Conservation (phyloP, 2,113 vertebrate species). For the Corydoras maculifer region DNA sequence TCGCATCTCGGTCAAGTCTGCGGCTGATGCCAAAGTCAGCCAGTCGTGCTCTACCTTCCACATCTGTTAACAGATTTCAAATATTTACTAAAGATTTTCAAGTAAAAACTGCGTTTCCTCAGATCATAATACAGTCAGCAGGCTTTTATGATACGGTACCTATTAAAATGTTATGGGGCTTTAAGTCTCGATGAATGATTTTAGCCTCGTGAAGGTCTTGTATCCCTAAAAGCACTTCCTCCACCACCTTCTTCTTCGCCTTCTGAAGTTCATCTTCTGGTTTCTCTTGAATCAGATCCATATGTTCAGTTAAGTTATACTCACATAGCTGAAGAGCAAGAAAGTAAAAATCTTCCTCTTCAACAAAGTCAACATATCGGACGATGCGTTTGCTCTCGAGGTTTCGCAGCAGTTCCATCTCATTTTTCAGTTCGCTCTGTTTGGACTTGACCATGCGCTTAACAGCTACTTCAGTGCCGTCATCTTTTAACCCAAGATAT, state of each 20-base stretch:
- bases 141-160: constrained; percentile 10
- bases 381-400: constrained; percentile 17
- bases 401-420: not conserved
- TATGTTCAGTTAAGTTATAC: constrained; percentile 9
- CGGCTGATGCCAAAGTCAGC: constrained; percentile 32
- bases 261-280: not conserved
- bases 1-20: not conserved
- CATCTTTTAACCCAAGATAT: constrained; percentile 21
- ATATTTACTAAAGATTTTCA: too few species aligned
- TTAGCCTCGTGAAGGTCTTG: not conserved
- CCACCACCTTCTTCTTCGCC: not conserved
- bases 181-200: constrained; percentile 30
- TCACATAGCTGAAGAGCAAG: constrained; percentile 34
- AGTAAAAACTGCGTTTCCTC: too few species aligned
- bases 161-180: constrained; percentile 31
- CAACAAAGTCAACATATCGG: constrained; percentile 19
- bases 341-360: constrained; percentile 17
- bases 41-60: constrained; percentile 2
- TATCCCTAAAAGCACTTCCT: constrained; percentile 21
- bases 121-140: too few species aligned
- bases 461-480: constrained; percentile 34
- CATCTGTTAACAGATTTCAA: constrained; percentile 13
- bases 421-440: constrained; percentile 1
- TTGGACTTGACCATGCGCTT: constrained; percentile 15
- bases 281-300: not conserved